Evolutionary conservation across 53 echinoderm and acorn worm genomes (phyloP), one percentile per base, ranked within the genome.

Genomic region (Henricia sp.): DNA sequence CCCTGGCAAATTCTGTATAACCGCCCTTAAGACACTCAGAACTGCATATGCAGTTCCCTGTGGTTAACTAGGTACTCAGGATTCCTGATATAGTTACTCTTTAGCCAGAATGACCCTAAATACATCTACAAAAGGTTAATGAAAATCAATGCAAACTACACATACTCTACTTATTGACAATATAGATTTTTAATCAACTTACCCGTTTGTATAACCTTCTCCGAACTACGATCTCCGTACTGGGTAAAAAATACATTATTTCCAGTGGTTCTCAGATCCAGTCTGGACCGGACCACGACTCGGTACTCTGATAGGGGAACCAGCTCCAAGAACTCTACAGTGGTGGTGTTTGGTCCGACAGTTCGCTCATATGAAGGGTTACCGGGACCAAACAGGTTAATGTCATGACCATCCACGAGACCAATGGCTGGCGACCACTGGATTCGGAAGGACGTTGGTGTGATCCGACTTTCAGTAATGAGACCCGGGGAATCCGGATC

Each of bases 401-500:
- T 36, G 35, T 46, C 29, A 66, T 88, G 83, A 11, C 72, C 71
- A 35, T 72, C 65, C 14, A 88, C 54, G 3, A 28, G 50, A 8
- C 21, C 10, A 4, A 0, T 39, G 20, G 88, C 88, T 8, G 82
- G 50, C 24, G 19, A 21, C 88, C 88, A 88, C 6, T 42, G n/a
- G 52, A 53, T 19, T 0, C 13, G 8, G 66, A 88, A 82, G 0
- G 88, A 88, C 34, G 88, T 88, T 24, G 88, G 82, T 9, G 88
- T 82, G 58, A 29, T 48, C 40, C 27, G 35, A 23, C 34, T 32
- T 0, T 5, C 53, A 4, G 72, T 82, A 46, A 70, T 54, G 10
- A 27, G 29, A 4, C 80, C 80, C 0, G 88, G 88, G 0, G 88
- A 88, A 27, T 39, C 63, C 2, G 88, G 88, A 68, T 88, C 88